Conservation (phyloP, 64 coral and sea anemone species). For the Trachythela sp. region DNA sequence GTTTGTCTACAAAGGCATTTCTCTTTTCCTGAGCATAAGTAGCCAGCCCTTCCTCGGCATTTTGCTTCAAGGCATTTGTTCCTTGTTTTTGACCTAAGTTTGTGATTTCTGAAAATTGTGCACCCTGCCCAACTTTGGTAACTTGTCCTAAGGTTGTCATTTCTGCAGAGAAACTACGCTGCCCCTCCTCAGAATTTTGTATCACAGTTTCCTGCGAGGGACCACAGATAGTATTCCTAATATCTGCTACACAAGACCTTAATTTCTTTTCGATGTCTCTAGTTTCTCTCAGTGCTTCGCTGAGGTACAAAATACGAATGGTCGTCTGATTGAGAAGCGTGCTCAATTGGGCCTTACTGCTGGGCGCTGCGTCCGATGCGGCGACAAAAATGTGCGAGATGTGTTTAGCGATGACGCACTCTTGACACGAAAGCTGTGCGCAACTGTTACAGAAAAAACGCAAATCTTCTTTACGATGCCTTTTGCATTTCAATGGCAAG, state of each 20-base stretch:
- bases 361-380: background rate
- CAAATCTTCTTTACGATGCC: background rate
- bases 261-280: background rate
- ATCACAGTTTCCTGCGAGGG: no score
- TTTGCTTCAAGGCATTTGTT: no score
- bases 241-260: background rate
- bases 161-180: no score
- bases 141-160: no score
- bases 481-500: background rate
- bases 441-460: slow-evolving; percentile 2
- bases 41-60: no score
- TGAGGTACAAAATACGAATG: background rate
- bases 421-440: background rate
- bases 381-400: background rate
- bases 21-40: background rate
- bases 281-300: background rate
- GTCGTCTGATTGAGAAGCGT: background rate
- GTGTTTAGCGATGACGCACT: background rate
- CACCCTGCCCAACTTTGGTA: no score
- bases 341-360: background rate
- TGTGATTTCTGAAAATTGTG: no score
- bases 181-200: no score
- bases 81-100: no score
- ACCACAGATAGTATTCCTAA: background rate
- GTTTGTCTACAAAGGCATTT: background rate